Evolutionary conservation across 2,113 vertebrate species (phyloP).

Genomic region (Theristicus caerulescens): DNA sequence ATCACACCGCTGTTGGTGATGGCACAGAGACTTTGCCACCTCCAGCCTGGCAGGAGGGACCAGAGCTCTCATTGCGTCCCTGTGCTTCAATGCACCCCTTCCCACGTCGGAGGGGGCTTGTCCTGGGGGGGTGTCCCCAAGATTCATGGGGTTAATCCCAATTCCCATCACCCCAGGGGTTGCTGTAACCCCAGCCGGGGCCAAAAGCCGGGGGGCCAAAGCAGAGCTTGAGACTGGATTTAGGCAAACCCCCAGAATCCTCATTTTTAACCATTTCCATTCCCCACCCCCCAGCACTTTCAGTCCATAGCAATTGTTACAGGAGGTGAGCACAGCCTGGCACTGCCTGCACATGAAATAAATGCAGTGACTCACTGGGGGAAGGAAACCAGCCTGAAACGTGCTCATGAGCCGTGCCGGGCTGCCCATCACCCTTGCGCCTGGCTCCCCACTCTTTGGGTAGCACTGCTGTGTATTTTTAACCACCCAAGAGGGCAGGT

Average conservation of each 20-base stretch:
- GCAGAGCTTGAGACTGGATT: not conserved
- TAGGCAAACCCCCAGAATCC: not conserved
- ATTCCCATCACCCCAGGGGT: not conserved
- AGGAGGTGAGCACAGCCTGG: not conserved
- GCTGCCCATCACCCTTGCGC: not conserved
- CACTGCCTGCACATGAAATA: not conserved
- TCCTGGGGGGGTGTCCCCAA: not conserved
- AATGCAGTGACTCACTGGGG: not conserved
- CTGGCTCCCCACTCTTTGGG: not conserved
- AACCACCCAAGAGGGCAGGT: not conserved
- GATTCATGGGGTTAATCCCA: not conserved
- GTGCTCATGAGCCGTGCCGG: not conserved
- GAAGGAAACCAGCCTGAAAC: not conserved
- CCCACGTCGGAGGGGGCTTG: not conserved
- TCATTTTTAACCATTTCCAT: not conserved
- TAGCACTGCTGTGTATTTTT: not conserved
- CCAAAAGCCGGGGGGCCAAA: not conserved
- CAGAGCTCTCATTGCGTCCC: not conserved
- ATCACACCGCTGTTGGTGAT: fast-evolving
- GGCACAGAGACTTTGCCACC: not conserved
- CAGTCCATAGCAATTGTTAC: no score
- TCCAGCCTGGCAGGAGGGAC: constrained; percentile 29
- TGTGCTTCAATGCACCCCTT: not conserved
- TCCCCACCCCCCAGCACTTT: not conserved
- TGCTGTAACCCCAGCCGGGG: not conserved